Percentiles rank a stretch among this genome's conserved stretches.
Conservation (phyloP, 2,888 invertebrate species). For the Colletes collaris region DNA sequence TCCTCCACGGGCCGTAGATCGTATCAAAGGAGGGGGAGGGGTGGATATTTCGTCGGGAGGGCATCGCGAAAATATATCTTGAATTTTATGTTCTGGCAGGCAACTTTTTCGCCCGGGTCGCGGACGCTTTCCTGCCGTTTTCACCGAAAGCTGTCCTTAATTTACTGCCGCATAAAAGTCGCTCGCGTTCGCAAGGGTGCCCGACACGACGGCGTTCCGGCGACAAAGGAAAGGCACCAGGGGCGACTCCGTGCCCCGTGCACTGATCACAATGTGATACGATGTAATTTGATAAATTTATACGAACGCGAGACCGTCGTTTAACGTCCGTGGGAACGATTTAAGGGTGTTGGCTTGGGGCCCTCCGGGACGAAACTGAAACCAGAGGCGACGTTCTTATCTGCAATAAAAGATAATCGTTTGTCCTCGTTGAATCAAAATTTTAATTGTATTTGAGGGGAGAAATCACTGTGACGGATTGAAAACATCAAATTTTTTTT, state of each 20-base stretch:
- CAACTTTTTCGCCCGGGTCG: conserved; percentile 52
- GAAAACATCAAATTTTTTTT: too few species aligned
- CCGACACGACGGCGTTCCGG: conserved; percentile 22
- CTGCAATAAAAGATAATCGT: too few species aligned
- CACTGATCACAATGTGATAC: conserved; percentile 46
- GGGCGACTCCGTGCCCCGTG: conserved; percentile 6
- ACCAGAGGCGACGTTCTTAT: too few species aligned
- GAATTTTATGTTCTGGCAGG: conserved; percentile 58
- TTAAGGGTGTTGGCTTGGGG: too few species aligned
- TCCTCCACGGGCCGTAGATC: conserved; percentile 11
- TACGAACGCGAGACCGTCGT: neutral
- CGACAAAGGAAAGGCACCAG: conserved; percentile 36
- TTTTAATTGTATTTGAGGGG: too few species aligned
- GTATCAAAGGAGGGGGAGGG: conserved; percentile 3
- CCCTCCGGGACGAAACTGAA: too few species aligned
- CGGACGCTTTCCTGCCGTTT: conserved; percentile 31
- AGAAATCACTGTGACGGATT: too few species aligned
- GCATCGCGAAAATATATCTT: conserved; percentile 31
- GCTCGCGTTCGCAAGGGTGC: conserved; percentile 33
- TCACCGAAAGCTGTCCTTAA: conserved; percentile 46
- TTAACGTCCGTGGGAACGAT: too few species aligned
- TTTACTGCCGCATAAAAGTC: conserved; percentile 66
- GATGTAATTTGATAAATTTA: conserved; percentile 50
- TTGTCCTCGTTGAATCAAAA: too few species aligned
- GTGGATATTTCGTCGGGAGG: neutral